phyloP scores from a whole-genome alignment of 2,888 invertebrate genomes.

The Plagodis dolabraria region DNA sequence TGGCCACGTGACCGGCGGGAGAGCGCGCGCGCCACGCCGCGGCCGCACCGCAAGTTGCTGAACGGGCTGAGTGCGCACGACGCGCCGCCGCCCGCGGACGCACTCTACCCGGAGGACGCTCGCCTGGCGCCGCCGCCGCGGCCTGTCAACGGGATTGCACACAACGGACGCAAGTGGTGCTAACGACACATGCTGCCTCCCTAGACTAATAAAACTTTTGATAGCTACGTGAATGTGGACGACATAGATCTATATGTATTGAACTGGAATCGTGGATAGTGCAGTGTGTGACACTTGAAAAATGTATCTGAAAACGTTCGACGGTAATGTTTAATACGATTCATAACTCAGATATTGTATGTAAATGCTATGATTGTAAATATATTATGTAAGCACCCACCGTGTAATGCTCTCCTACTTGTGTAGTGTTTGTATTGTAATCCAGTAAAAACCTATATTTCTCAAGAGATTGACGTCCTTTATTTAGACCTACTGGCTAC shows the following conservation, averaged over 20 bases:
- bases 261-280: too few species aligned
- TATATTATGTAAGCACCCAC: conserved; percentile 62
- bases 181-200: conserved; percentile 9
- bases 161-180: conserved; percentile 48
- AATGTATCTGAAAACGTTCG: too few species aligned
- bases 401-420: conserved; percentile 56
- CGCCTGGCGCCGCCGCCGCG: conserved; percentile 42
- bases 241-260: too few species aligned
- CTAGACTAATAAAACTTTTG: too few species aligned
- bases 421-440: conserved; percentile 5
- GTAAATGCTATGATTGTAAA: conserved; percentile 44
- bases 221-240: too few species aligned
- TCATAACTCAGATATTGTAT: conserved; percentile 5
- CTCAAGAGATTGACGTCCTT: too few species aligned
- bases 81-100: conserved; percentile 68
- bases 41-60: conserved; percentile 60
- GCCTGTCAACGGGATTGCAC: conserved; percentile 40
- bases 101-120: conserved; percentile 65
- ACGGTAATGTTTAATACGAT: not conserved
- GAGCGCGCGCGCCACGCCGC: conserved; percentile 67
- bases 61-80: conserved; percentile 57
- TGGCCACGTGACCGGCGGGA: conserved; percentile 46
- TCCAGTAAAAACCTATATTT: not conserved
- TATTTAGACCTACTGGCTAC: too few species aligned
- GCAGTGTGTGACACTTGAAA: too few species aligned